Evolutionary conservation across 2,888 invertebrate genomes (phyloP), one percentile per base, ranked within the genome.

Genomic region (Mythimna vitellina): DNA sequence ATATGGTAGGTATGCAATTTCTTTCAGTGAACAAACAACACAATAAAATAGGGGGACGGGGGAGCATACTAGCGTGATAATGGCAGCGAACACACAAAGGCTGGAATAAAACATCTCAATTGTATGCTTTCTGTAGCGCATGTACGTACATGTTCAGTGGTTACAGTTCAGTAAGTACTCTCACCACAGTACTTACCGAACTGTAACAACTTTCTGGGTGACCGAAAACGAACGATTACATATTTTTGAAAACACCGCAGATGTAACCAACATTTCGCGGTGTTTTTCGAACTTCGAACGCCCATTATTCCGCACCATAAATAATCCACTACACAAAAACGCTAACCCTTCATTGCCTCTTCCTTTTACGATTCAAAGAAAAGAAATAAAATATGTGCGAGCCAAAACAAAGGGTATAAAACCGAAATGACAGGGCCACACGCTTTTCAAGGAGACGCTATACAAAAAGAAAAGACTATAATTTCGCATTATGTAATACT

Each of bases 401-500:
- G 92, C 94, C 93, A 93, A 95, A 95, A 96, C 95, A 95, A 96
- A 95, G 93, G 93, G 92, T 86, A 91, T 91, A 94, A 94, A 94
- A 94, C 92, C 90, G 88, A 95, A 95, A 95, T 93, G 94, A 94
- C 94, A 92, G 94, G 95, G 93, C 95, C 95, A 95, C 95, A 95
- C 94, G 93, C 92, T 94, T 94, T 94, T 92, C 93, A 91, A 90
- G 90, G 90, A 91, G 89, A 88, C 78, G 85, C 77, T 85, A 82
- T 86, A 89, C 90, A 94, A 94, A 93, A 93, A 90, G 91, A 78
- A 79, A 92, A 89, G 92, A 94, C 93, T 94, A 93, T 93, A 95
- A 94, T 94, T 94, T 95, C 91, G 95, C 90, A 95, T 96, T 96
- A 96, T 95, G 92, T 95, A 96, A 96, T 93, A 95, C 92, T 94